Evolutionary conservation across 2,797 vertebrate species (phyloP).

Genomic region (Dallia pectoralis): DNA sequence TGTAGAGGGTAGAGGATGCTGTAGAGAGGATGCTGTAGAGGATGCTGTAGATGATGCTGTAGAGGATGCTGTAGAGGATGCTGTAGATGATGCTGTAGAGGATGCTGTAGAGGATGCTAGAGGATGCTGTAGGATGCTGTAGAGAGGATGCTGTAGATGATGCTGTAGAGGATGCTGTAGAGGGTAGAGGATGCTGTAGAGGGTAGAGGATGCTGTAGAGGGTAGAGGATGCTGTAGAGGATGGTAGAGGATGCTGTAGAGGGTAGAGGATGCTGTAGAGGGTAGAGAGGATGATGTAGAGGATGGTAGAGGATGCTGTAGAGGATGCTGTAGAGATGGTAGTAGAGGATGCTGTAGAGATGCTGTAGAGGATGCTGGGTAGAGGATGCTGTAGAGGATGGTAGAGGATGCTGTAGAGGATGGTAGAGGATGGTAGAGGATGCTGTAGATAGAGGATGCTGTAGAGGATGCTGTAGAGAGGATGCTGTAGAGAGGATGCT

Average conservation of each 20-base stretch:
- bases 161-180: slow-evolving; percentile 32
- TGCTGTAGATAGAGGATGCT: too few relatives aligned
- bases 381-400: slow-evolving; percentile 34
- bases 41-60: too few relatives aligned
- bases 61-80: slow-evolving; percentile 27
- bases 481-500: too few relatives aligned
- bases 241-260: slow-evolving; percentile 41
- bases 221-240: slow-evolving; percentile 30
- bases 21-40: too few relatives aligned
- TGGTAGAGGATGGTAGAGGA: slow-evolving; percentile 42
- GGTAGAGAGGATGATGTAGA: too few relatives aligned
- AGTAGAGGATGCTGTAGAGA: slow-evolving; percentile 27
- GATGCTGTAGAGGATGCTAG: slow-evolving; percentile 22
- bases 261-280: slow-evolving; percentile 28
- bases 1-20: slow-evolving; percentile 37
- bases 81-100: slow-evolving; percentile 21
- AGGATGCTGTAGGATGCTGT: slow-evolving; percentile 22
- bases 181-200: slow-evolving; percentile 41
- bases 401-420: slow-evolving; percentile 24
- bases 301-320: slow-evolving; percentile 36
- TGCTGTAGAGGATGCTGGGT: slow-evolving; percentile 30
- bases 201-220: slow-evolving; percentile 39
- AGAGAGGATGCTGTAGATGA: slow-evolving; percentile 17
- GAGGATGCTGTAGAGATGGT: slow-evolving; percentile 53
- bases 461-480: slow-evolving; percentile 24